phyloP scores from a whole-genome alignment of 2,113 vertebrate genomes.

The Actenoides hombroni region DNA sequence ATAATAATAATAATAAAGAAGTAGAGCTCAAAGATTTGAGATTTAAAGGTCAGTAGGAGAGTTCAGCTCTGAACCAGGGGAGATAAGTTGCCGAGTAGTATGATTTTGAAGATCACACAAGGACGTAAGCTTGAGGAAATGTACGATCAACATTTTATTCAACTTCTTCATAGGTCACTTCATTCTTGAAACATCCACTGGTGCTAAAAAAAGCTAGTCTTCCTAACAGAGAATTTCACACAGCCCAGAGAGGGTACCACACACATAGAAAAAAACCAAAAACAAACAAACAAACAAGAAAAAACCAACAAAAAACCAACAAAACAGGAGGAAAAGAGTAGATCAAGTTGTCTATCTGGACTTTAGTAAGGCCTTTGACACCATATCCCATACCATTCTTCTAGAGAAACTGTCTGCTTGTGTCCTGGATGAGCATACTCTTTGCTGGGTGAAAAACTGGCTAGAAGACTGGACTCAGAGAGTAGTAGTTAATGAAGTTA shows the following conservation, averaged over 20 bases:
- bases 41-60: neutral
- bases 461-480: too few species aligned
- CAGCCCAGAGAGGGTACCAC: neutral
- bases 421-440: too few species aligned
- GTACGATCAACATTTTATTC: neutral
- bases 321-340: neutral
- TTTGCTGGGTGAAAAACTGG: too few species aligned
- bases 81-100: neutral
- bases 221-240: slow-evolving; percentile 22
- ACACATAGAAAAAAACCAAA: neutral
- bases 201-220: slow-evolving; percentile 23
- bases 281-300: neutral
- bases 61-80: neutral
- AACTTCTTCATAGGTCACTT: slow-evolving; percentile 3
- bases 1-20: neutral
- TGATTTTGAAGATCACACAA: neutral
- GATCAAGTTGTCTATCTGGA: neutral
- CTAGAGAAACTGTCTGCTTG: too few species aligned
- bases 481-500: too few species aligned
- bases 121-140: neutral
- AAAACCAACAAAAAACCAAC: neutral
- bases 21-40: neutral
- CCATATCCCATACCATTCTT: too few species aligned
- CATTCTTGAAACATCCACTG: slow-evolving; percentile 11
- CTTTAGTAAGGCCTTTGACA: too few species aligned